Base-by-base conservation (phyloP, 2,113 vertebrate genomes). In the Tragulus kanchil region DNA sequence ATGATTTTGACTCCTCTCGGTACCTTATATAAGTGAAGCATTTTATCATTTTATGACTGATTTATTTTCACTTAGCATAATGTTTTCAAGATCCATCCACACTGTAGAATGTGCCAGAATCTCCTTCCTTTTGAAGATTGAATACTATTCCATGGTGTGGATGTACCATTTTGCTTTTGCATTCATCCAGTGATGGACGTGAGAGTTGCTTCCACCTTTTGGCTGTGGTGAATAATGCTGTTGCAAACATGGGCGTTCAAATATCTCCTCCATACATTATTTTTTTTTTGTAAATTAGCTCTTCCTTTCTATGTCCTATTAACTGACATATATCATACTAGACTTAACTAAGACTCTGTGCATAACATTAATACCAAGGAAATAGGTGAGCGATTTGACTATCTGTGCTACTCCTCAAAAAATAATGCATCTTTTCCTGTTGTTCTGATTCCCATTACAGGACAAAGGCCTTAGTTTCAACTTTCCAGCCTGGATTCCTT, bases 381-480 rank as follows among this genome's bases (percentile, higher is more conserved):
- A 64, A 8, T 0, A 25, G 28, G 12, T 5, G 28, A 69, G 64
- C 42, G 0, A 13, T 25, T 3, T 25, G 48, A 36, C 59, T 7
- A 0, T 5, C 14, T 13, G 2, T n/a, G 52, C 79, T 50, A 1
- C 8, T 16, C 36, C 78, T 92, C 84, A 36, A 62, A 88, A 90
- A 97, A n/a, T 79, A 14, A n/a, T 0, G 13, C 0, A 2, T 73
- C 97, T 79, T 0, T 78, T 0, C 54, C 31, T 93, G 78, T 90
- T 97, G 75, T 97, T 97, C 90, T 98, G 93, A 84, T 96, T 98
- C 94, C 98, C 83, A 6, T 97, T 98, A 36, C 98, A 99, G 99
- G 99, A 99, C 97, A 10, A 97, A 98, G 98, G 98, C 98, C 98
- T 99, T 99, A 99, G 98, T 7, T 85, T 97, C 98, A 87, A 97